Evolutionary conservation across 2,888 invertebrate species (phyloP).

Genomic region (Scaptomyza caliginosa): DNA sequence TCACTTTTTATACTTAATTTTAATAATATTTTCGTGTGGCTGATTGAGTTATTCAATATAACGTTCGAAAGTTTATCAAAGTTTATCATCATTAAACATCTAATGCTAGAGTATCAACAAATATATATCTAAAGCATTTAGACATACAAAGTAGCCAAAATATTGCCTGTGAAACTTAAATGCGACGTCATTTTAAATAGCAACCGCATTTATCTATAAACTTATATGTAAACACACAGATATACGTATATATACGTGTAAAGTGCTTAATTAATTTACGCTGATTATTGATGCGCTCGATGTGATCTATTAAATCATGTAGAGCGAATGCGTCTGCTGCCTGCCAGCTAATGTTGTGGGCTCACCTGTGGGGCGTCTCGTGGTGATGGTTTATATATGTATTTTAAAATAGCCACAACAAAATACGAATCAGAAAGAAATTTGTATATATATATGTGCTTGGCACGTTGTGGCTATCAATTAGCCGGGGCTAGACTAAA

Average conservation of each 20-base stretch:
- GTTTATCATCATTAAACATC: too few species aligned
- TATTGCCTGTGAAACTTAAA: slow-evolving; percentile 46
- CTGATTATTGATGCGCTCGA: slow-evolving; percentile 57
- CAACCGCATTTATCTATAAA: slow-evolving; percentile 2
- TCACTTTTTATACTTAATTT: too few species aligned
- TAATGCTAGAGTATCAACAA: slow-evolving; percentile 7
- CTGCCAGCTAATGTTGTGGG: slow-evolving; percentile 17
- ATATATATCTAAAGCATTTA: slow-evolving; percentile 1
- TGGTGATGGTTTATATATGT: slow-evolving; percentile 18
- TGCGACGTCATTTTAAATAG: slow-evolving; percentile 43
- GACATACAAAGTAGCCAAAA: background rate
- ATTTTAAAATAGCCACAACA: slow-evolving; percentile 42
- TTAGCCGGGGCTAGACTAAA: slow-evolving; percentile 61
- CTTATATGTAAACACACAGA: background rate
- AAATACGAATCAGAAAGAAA: slow-evolving; percentile 10
- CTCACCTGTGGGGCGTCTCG: slow-evolving; percentile 43
- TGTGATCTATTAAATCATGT: slow-evolving; percentile 63
- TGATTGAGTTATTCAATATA: too few species aligned
- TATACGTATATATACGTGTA: slow-evolving; percentile 14
- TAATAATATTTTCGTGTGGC: too few species aligned
- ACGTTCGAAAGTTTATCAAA: too few species aligned
- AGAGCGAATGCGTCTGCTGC: slow-evolving; percentile 10
- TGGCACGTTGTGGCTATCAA: slow-evolving; percentile 67
- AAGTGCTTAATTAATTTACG: slow-evolving; percentile 66
- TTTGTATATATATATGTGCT: slow-evolving; percentile 32